Conservation (phyloP, 2,797 vertebrate genomes). For the Pitangus sulphuratus region DNA sequence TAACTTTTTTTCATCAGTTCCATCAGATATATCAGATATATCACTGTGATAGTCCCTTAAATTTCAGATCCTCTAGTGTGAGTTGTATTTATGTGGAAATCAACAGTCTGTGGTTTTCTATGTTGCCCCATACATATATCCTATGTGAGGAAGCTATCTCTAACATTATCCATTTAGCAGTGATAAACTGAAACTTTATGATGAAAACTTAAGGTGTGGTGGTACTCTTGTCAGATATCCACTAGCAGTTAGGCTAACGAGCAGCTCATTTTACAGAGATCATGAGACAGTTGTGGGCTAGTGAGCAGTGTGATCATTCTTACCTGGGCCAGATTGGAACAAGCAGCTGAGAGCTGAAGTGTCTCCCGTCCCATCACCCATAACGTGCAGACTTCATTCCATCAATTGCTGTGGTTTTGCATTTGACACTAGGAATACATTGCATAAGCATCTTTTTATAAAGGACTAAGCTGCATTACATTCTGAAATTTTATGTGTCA, state of each 20-base stretch:
- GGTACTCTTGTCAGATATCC: neutral
- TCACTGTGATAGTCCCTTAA: neutral
- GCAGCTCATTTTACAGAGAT: neutral
- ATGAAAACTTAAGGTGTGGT: neutral
- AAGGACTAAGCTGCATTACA: neutral
- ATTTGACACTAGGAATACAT: neutral
- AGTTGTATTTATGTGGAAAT: neutral
- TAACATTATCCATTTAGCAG: neutral
- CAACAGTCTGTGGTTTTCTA: neutral
- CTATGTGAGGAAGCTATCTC: neutral
- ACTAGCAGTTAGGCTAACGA: neutral
- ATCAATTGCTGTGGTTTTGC: neutral
- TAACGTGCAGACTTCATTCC: neutral
- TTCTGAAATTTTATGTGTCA: neutral
- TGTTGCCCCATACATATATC: neutral
- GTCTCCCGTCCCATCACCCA: accelerated
- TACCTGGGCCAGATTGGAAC: neutral
- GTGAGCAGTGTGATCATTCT: neutral
- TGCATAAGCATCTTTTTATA: neutral
- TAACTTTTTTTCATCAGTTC: neutral
- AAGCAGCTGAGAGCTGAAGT: neutral
- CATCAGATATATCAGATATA: neutral
- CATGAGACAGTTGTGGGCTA: neutral
- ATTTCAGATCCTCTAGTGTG: neutral
- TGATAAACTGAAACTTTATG: neutral